Evolutionary conservation across 2,888 invertebrate species (phyloP).

Genomic region (Halictus ligatus): DNA sequence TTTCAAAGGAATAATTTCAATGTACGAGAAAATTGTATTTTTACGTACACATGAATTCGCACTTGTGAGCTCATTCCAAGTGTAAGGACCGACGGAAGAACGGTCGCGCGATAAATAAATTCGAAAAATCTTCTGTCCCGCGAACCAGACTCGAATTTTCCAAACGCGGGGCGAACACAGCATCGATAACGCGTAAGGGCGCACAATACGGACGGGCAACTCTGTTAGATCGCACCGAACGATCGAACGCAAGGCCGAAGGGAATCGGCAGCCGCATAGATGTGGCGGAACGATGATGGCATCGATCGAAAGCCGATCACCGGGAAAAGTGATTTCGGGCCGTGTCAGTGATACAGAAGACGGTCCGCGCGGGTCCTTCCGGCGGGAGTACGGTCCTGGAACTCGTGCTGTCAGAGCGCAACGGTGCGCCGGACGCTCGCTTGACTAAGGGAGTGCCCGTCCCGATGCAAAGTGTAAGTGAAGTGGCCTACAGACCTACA

Average conservation of each 20-base stretch:
- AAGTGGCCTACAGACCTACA: constrained; percentile 96
- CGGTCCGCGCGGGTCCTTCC: constrained; percentile 16
- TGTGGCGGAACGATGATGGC: constrained; percentile 54
- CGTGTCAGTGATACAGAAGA: constrained; percentile 22
- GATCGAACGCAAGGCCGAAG: too few relatives aligned
- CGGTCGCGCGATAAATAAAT: neutral
- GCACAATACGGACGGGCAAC: neutral
- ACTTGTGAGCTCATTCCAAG: neutral
- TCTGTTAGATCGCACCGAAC: neutral
- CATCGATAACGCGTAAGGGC: neutral
- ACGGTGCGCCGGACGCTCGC: constrained; percentile 85
- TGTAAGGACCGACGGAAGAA: neutral
- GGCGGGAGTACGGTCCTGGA: constrained; percentile 64
- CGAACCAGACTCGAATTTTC: neutral
- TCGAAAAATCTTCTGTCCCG: neutral
- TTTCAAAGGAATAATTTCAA: neutral
- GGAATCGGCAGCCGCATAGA: constrained; percentile 15
- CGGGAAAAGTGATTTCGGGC: constrained; percentile 31
- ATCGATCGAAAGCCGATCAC: constrained; percentile 22
- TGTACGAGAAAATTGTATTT: neutral
- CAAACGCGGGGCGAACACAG: neutral
- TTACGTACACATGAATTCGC: neutral
- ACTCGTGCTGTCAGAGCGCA: constrained; percentile 73
- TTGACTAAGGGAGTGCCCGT: constrained; percentile 88
- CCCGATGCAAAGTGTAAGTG: constrained; percentile 92